Percentiles rank a stretch among this genome's conserved stretches.
These are phyloP conservation scores for Lagopus leucura DNA, from an alignment of 2,113 vertebrate genomes.

Conservation along the genomic window DNA sequence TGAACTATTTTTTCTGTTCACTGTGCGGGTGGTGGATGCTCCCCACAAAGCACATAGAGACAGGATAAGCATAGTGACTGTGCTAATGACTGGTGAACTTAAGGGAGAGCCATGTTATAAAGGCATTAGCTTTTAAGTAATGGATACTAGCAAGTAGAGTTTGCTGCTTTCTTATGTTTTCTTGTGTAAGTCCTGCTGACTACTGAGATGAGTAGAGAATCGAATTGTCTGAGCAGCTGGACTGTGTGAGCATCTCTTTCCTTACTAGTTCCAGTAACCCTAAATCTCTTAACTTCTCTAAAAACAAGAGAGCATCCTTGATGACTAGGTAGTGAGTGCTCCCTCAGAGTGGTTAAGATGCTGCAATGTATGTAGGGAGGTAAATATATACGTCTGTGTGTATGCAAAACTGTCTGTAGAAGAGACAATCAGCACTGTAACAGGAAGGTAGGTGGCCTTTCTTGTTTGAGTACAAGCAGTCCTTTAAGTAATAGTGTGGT, in stretches of 20 bases:
- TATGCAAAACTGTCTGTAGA: background rate
- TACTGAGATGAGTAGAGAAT: background rate
- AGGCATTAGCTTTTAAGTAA: slow-evolving; percentile 1
- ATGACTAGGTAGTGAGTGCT: background rate
- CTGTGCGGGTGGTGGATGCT: background rate
- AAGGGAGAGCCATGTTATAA: background rate
- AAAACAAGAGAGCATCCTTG: background rate
- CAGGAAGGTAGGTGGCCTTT: slow-evolving; percentile 29
- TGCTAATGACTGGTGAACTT: background rate
- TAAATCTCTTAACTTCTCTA: background rate
- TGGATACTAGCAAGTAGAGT: background rate
- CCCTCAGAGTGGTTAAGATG: background rate
- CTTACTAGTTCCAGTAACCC: background rate
- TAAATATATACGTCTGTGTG: background rate
- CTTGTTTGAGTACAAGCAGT: slow-evolving; percentile 47
- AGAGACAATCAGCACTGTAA: background rate
- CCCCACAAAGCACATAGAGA: slow-evolving; percentile 32
- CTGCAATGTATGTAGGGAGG: background rate
- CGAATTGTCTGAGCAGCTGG: background rate
- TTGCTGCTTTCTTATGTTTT: background rate
- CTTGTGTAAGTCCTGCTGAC: background rate
- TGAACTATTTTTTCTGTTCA: background rate
- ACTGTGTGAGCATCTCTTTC: background rate
- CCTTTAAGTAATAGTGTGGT: slow-evolving; percentile 56
- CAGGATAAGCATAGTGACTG: background rate